phyloP scores from a whole-genome alignment of 2,113 vertebrate species.

The Petroica traversi region DNA sequence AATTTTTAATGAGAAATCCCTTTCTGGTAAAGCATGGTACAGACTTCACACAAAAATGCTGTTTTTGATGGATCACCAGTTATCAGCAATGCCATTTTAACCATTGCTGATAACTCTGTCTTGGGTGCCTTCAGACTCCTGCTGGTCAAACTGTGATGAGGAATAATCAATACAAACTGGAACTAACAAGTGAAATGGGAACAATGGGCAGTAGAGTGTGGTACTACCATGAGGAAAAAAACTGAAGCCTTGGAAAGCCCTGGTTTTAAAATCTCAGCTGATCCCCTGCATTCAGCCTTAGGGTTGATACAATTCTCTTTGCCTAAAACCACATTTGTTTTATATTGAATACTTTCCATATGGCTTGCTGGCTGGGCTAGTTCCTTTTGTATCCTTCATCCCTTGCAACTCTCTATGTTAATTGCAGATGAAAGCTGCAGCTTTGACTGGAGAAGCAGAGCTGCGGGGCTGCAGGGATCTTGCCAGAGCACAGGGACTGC shows the following conservation, averaged over 20 bases:
- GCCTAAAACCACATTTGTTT: conserved; percentile 18
- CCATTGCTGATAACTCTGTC: not conserved
- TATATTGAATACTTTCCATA: not conserved
- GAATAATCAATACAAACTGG: not conserved
- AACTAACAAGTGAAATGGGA: not conserved
- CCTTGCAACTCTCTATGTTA: not conserved
- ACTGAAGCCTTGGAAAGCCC: not conserved
- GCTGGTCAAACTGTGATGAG: accelerated
- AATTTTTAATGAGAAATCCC: not conserved
- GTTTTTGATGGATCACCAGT: not conserved
- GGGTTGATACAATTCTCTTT: not conserved
- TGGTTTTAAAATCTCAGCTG: not conserved
- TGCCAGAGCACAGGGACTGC: not conserved
- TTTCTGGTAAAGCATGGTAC: not conserved
- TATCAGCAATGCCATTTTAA: not conserved
- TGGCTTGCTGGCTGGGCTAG: not conserved
- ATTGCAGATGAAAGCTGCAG: not conserved
- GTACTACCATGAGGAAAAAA: not conserved
- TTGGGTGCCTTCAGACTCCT: not conserved
- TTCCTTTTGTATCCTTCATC: not conserved
- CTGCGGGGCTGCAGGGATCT: not conserved
- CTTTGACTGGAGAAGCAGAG: not conserved
- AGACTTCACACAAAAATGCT: not conserved
- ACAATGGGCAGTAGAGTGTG: not conserved
- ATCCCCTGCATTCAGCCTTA: not conserved